These are phyloP conservation scores for Triplophysa bombifrons DNA, from an alignment of 2,797 vertebrate genomes.

Conservation along the genomic window DNA sequence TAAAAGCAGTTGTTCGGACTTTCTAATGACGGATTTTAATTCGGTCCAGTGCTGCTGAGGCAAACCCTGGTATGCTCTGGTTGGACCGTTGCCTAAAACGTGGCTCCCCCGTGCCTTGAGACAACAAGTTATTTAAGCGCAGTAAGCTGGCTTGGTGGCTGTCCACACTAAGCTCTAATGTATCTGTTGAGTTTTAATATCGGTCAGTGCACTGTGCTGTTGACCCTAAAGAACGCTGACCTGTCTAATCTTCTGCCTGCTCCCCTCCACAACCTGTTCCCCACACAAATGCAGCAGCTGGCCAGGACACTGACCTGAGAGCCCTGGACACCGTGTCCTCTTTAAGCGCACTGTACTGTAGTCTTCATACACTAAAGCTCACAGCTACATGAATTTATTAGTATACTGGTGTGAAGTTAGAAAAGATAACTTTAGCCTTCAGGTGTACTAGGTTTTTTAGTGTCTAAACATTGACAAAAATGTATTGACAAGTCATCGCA, in stretches of 20 bases:
- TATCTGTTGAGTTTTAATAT: slow-evolving; percentile 80
- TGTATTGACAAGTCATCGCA: too few species aligned
- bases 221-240: slow-evolving; percentile 66
- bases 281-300: slow-evolving; percentile 42
- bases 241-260: slow-evolving; percentile 72
- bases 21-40: slow-evolving; percentile 32
- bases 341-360: slow-evolving; percentile 37
- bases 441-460: too few species aligned
- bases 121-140: slow-evolving; percentile 72
- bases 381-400: not conserved
- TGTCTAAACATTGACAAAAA: too few species aligned
- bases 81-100: slow-evolving; percentile 45
- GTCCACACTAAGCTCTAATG: slow-evolving; percentile 73
- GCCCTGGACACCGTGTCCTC: slow-evolving; percentile 42
- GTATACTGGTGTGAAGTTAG: not conserved
- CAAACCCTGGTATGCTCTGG: slow-evolving; percentile 29
- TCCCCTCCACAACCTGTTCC: slow-evolving; percentile 58
- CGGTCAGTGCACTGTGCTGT: slow-evolving; percentile 67
- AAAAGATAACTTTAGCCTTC: not conserved
- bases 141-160: slow-evolving; percentile 74
- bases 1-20: slow-evolving; percentile 2
- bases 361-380: slow-evolving; percentile 9
- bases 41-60: not conserved
- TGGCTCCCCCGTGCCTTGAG: slow-evolving; percentile 57
- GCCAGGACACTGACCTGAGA: slow-evolving; percentile 36